Base-by-base conservation (phyloP, 2,797 vertebrate species). In the Microctenopoma lineatum region DNA sequence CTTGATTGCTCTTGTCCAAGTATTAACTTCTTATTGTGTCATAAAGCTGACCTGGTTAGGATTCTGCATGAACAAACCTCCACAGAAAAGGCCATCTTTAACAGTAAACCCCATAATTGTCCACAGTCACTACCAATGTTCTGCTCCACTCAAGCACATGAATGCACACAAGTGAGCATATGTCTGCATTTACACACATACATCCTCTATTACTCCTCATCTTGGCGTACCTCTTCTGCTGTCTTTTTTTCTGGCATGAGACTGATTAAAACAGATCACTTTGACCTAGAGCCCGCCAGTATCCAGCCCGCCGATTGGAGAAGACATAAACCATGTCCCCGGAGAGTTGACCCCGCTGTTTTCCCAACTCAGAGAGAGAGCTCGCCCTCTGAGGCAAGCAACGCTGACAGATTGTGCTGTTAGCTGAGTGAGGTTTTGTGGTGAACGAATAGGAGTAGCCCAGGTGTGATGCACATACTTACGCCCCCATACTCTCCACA, bases 311-410 rank as follows among this genome's bases (percentile, higher is more conserved):
- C 64, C 77, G 50, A 87, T 86, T 85, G 75, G 67, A 75, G 75
- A 70, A 44, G 79, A 86, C 86, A 39, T 54, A 45, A 59, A 70
- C 32, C 16, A 47, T 41, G 61, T 80, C 89, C 77, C 86, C 1
- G 11, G 80, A 80, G 87, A 87, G 34, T 63, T 11, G 29, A 63
- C 83, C 83, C 70, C 15, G 21, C 55, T 85, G 70, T 86, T 90
- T 90, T 78, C 63, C 53, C 75, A 80, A 84, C 67, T 67, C 59
- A 70, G 84, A 66, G 69, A 77, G 83, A 86, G 83, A 83, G 50
- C 73, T 59, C 26, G 53, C 66, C 73, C 80, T 84, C 73, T 59
- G 69, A 86, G 79, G 44, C 53, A 46, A 63, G 67, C 39, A 3
- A 32, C 38, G 75, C 70, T 86, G 81, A 89, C 81, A 86, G 78